Base-by-base conservation (phyloP, 2,113 vertebrate genomes). In the Cricetomys ansorgei region DNA sequence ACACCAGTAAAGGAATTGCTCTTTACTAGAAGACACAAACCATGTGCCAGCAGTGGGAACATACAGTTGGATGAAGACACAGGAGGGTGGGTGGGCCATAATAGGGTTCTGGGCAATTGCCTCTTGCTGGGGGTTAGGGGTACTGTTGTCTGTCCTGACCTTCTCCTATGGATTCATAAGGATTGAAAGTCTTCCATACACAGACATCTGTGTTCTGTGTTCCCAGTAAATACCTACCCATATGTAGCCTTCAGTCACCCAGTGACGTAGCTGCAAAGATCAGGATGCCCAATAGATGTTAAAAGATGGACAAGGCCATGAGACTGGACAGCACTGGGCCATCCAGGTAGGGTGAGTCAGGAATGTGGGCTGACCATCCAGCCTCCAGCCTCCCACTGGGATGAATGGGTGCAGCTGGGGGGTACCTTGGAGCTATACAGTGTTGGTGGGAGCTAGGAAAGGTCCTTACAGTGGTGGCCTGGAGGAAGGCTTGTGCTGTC, bases 401-500 rank as follows among this genome's bases (percentile, higher is more conserved):
- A 25, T 69, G 85, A 34, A 21, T 67, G 31, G 45, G 4, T 8
- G 13, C 13, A 23, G 17, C n/a, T 8, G 34, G 29, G 29, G 17
- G 4, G 40, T 7, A 12, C 37, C 50, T 31, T 34, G 0, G 7
- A 25, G n/a, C n/a, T n/a, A 40, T 11, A 73, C 43, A 53, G 13
- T 0, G 0, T 1, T 29, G 57, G 17, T 0, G 1, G 13, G 62
- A 31, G 2, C 27, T 50, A 65, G 76, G 29, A 29, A 31, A 40
- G 81, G 55, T 17, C 27, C n/a, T 13, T 76, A 50, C 8, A 15
- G 13, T 53, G 40, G n/a, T n/a, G 50, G 37, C 23, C 11, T 3
- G 3, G 13, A 25, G 13, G 4, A 3, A 27, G 50, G 1, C 43
- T 7, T 45, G n/a, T 0, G 2, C 40, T 6, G 0, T 5, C 55